Base-by-base conservation (phyloP, 2,113 vertebrate genomes). In the Tragelaphus scriptus region DNA sequence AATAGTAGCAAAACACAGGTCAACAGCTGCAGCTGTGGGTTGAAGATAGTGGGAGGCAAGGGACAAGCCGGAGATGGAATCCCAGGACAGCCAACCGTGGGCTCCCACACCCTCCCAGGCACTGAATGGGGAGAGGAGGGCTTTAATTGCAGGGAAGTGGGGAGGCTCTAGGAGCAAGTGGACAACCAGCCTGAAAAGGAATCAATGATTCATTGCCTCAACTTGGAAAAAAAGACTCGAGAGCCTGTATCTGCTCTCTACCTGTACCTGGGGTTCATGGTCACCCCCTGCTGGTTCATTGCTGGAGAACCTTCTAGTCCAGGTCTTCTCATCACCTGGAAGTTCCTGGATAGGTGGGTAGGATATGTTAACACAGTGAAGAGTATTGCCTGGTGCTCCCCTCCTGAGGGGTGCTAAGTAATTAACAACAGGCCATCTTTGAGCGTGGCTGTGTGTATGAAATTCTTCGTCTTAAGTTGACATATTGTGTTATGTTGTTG, bases 21-120 rank as follows among this genome's bases (percentile, higher is more conserved):
- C 36, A 91, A 51, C 98, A 98, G 98, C 97, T 98, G 98, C 92
- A 94, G 95, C 97, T 97, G 68, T 96, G 95, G 95, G 75, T 36
- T 26, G 0, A 4, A 49, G 71, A 68, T 85, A n/a, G 17, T 75
- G 96, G 47, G 79, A 96, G 93, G 86, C 96, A 77, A 95, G 88
- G 77, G 51, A 81, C 28, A 40, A 85, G 90, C 91, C 91, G 68
- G 97, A 97, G 93, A 93, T 91, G 91, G 2, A 3, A 19, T 68
- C 82, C 28, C 0, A 10, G 77, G 93, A 94, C 47, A 5, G 32
- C 3, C 16, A 15, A 36, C 87, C 53, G 2, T n/a, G 40, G 85
- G 85, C 77, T 88, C 91, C 51, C 28, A 89, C 14, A 0, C 40
- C 93, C 85, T 93, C 28, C 88, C 30, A 6, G 1, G 79, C 58